phyloP scores from a whole-genome alignment of 2,113 vertebrate species.

The Neolamprologus brichardi region DNA sequence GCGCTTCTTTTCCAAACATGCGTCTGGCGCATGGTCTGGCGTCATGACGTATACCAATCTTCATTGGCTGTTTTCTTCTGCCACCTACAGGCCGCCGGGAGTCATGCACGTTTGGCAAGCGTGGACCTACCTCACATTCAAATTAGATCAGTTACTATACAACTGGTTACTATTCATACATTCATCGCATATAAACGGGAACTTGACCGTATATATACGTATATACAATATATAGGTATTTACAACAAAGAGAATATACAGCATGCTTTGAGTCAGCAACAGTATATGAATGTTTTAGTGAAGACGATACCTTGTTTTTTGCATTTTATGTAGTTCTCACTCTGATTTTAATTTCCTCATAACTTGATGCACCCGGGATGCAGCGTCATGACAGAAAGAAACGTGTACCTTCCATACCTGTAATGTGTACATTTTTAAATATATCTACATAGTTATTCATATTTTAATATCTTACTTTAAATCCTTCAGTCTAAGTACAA shows the following conservation, averaged over 20 bases:
- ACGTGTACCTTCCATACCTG: neutral
- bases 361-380: neutral
- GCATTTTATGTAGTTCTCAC: neutral
- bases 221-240: neutral
- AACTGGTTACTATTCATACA: neutral
- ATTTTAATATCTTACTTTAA: neutral
- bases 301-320: neutral
- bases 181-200: neutral
- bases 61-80: neutral
- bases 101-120: neutral
- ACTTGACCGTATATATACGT: neutral
- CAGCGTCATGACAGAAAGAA: neutral
- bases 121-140: neutral
- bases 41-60: neutral
- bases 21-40: conserved; percentile 9
- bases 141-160: neutral
- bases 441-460: neutral
- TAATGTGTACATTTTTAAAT: neutral
- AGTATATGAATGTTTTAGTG: neutral
- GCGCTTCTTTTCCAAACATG: conserved; percentile 48
- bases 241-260: neutral
- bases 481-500: neutral
- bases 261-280: neutral
- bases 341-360: neutral
- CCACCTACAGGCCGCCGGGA: neutral